Conservation (phyloP, 2,113 vertebrate genomes). For the Catagonus wagneri region DNA sequence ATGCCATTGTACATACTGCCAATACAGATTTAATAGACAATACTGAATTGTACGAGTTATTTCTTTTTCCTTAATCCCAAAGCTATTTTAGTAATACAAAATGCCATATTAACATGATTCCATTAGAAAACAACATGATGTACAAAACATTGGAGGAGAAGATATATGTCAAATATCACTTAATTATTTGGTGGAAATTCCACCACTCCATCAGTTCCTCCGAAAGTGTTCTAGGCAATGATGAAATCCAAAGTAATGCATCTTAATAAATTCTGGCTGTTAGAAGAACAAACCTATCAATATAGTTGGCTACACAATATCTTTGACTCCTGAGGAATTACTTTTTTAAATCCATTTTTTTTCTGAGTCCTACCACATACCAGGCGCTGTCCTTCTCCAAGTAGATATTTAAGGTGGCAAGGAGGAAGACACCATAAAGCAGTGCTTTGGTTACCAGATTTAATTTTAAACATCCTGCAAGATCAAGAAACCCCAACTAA, state of each 20-base stretch:
- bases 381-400: conserved; percentile 63
- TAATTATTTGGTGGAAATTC: conserved; percentile 76
- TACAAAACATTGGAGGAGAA: conserved; percentile 85
- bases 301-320: conserved; percentile 74
- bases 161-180: conserved; percentile 80
- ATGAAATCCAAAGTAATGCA: conserved; percentile 82
- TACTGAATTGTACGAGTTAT: conserved; percentile 83
- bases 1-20: conserved; percentile 79
- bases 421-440: conserved; percentile 51
- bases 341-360: conserved; percentile 46
- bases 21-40: conserved; percentile 83
- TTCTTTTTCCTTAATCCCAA: conserved; percentile 85
- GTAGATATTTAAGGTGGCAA: conserved; percentile 59
- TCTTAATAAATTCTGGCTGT: conserved; percentile 75
- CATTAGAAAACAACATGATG: conserved; percentile 84
- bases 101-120: conserved; percentile 84
- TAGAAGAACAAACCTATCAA: conserved; percentile 78
- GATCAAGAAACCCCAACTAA: conserved; percentile 50
- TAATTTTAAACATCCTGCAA: conserved; percentile 59
- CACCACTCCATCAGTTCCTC: conserved; percentile 71
- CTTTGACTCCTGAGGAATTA: conserved; percentile 68
- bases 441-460: conserved; percentile 78
- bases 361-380: conserved; percentile 61
- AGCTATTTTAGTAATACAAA: conserved; percentile 85
- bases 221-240: conserved; percentile 77